Conservation (phyloP, 2,113 vertebrate genomes). For the Herpailurus yagouaroundi region DNA sequence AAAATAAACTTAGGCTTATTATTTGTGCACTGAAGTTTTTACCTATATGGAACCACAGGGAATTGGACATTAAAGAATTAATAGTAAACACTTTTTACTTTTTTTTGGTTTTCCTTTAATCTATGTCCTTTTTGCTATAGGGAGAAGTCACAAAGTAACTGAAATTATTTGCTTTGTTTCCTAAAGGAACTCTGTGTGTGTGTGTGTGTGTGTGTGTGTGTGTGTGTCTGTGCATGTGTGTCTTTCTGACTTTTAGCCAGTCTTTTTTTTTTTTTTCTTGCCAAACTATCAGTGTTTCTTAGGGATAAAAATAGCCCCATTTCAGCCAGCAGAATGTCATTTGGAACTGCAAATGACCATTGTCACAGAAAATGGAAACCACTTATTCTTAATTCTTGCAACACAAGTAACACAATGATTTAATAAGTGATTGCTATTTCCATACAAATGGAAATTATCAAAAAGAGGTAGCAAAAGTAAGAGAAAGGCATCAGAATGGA, state of each 20-base stretch:
- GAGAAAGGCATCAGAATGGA: background rate
- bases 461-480: background rate
- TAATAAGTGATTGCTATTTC: background rate
- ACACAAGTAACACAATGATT: background rate
- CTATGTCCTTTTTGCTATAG: background rate
- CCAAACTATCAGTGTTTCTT: slow-evolving; percentile 17
- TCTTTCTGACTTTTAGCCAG: background rate
- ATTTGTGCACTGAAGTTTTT: background rate
- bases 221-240: too few species aligned
- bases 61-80: background rate
- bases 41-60: background rate
- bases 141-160: background rate
- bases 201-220: too few species aligned
- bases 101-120: background rate
- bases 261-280: background rate
- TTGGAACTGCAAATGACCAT: slow-evolving; percentile 22
- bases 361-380: background rate
- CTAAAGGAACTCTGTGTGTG: background rate
- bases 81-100: background rate
- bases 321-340: slow-evolving; percentile 35
- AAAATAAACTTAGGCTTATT: background rate
- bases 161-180: slow-evolving; percentile 24
- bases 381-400: slow-evolving; percentile 22
- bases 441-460: background rate
- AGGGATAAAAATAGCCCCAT: slow-evolving; percentile 27